Evolutionary conservation across 2,113 vertebrate genomes (phyloP).

Genomic region (Nycticryphes semicollaris): DNA sequence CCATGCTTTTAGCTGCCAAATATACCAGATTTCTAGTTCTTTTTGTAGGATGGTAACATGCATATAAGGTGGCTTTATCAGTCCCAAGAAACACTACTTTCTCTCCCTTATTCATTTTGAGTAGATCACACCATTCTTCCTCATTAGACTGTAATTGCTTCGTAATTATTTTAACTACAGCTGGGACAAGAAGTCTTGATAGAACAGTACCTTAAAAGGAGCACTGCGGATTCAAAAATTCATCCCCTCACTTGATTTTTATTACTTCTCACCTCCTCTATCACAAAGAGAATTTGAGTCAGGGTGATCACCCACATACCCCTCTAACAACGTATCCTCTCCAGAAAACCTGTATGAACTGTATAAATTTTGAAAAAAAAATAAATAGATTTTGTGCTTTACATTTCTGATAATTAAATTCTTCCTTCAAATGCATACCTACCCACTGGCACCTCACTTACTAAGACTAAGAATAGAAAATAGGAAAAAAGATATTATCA

Average conservation of each 20-base stretch:
- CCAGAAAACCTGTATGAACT: background rate
- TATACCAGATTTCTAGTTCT: background rate
- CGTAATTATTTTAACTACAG: conserved; percentile 39
- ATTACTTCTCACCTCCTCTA: background rate
- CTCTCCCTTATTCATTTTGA: background rate
- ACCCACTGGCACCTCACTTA: background rate
- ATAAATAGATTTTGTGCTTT: background rate
- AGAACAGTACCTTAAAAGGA: conserved; percentile 6
- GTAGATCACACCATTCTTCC: conserved; percentile 3
- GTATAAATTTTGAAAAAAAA: background rate
- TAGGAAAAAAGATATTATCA: background rate
- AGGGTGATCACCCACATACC: background rate
- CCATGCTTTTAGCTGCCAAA: background rate
- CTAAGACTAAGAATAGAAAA: background rate
- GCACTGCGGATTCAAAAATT: background rate
- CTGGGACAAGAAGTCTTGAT: conserved; percentile 41
- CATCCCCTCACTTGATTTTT: background rate
- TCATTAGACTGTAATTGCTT: conserved; percentile 32
- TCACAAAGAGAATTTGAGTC: background rate
- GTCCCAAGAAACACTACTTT: background rate
- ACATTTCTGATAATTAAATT: background rate
- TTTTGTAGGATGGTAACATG: background rate
- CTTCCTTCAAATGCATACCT: background rate
- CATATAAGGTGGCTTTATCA: background rate
- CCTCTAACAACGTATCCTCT: background rate